Percentiles rank a stretch among this genome's conserved stretches.
Conservation (phyloP, 1,140 invertebrate genomes). For the Lordiphosa clarofinis region DNA sequence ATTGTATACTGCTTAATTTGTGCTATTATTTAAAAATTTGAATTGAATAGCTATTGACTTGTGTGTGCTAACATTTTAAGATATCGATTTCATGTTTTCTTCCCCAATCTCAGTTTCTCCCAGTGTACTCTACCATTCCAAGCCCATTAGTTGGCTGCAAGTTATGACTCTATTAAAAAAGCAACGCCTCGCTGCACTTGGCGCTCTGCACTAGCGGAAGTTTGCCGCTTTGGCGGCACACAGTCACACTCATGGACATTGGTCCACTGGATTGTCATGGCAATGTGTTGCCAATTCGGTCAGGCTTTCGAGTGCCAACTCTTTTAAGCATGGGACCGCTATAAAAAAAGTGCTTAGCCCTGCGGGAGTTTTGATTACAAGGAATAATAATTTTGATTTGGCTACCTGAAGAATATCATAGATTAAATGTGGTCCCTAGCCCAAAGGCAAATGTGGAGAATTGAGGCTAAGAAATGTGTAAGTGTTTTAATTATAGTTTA, state of each 20-base stretch:
- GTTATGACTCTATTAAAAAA: constrained; percentile 76
- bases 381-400: constrained; percentile 23
- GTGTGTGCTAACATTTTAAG: too few species aligned
- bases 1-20: too few species aligned
- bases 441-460: constrained; percentile 11
- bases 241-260: not conserved
- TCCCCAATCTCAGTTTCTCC: not conserved
- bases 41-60: too few species aligned
- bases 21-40: too few species aligned
- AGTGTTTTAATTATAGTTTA: constrained; percentile 61
- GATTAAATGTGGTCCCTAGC: constrained; percentile 23
- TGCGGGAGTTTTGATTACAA: constrained; percentile 44
- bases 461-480: constrained; percentile 13
- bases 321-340: constrained; percentile 1
- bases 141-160: constrained; percentile 69
- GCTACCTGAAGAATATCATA: constrained; percentile 18
- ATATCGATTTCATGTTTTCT: not conserved
- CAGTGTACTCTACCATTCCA: constrained; percentile 25
- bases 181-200: constrained; percentile 69
- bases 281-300: constrained; percentile 36
- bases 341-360: constrained; percentile 43
- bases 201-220: constrained; percentile 26
- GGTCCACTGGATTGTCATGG: constrained; percentile 19
- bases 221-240: constrained; percentile 26
- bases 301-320: constrained; percentile 1